Percentiles rank a stretch among this genome's conserved stretches.
Conservation (phyloP, 2,888 invertebrate genomes). For the Branchipolynoe longqiensis region DNA sequence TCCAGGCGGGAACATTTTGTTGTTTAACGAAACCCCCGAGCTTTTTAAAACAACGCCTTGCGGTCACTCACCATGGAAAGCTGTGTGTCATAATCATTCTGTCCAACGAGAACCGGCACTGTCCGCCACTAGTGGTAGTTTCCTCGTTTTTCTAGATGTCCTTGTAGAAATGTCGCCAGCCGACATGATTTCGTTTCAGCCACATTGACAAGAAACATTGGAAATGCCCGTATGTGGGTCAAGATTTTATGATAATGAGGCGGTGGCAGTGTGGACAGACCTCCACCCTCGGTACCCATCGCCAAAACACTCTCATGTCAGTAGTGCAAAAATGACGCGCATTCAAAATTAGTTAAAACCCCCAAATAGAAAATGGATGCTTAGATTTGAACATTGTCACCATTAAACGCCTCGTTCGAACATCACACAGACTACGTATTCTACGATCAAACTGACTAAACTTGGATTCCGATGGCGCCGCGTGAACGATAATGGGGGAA, state of each 20-base stretch:
- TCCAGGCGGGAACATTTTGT: conserved; percentile 32
- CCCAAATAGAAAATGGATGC: not conserved
- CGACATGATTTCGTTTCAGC: conserved; percentile 9
- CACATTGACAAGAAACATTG: conserved; percentile 40
- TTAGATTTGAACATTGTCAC: not conserved
- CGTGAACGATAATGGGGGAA: conserved; percentile 18
- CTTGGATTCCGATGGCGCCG: not conserved
- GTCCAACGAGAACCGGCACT: not conserved
- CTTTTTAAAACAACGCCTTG: not conserved
- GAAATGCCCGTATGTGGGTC: conserved; percentile 50
- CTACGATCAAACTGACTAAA: not conserved
- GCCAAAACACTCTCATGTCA: not conserved
- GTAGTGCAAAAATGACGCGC: not conserved
- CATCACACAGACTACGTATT: not conserved
- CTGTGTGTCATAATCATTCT: not conserved
- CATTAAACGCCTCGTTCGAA: not conserved
- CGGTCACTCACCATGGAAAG: conserved; percentile 8
- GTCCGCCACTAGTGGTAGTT: not conserved
- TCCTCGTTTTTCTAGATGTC: not conserved
- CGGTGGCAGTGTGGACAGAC: conserved; percentile 42
- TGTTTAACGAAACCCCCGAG: conserved; percentile 4
- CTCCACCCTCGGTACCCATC: not conserved
- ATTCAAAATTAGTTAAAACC: not conserved
- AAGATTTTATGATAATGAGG: conserved; percentile 52
- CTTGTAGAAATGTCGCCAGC: conserved; percentile 43